Evolutionary conservation across 1,140 invertebrate genomes (phyloP).

Genomic region (Parasteatoda tepidariorum): DNA sequence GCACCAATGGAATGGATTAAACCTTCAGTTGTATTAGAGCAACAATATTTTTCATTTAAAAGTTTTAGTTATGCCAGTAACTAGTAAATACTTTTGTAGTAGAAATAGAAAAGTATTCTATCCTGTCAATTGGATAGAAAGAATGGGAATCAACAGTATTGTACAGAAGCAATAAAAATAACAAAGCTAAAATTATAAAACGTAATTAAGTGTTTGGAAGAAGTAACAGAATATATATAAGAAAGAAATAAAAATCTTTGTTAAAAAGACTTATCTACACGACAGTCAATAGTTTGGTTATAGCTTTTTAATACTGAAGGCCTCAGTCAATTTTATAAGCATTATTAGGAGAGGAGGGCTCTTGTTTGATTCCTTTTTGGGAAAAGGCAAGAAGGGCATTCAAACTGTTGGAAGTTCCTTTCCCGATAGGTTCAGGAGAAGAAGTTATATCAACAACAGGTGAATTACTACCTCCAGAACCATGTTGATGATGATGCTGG

Average conservation of each 20-base stretch:
- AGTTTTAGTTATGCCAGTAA: slow-evolving; percentile 47
- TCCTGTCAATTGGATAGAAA: slow-evolving; percentile 5
- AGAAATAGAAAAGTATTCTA: slow-evolving; percentile 43
- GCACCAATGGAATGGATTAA: slow-evolving; percentile 59
- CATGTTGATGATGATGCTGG: slow-evolving; percentile 46
- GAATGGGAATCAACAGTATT: slow-evolving; percentile 37
- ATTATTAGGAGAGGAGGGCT: slow-evolving; percentile 60
- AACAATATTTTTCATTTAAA: slow-evolving; percentile 54
- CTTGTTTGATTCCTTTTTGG: slow-evolving; percentile 62
- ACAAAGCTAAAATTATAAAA: slow-evolving; percentile 56
- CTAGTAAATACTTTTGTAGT: slow-evolving; percentile 57
- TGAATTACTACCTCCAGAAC: slow-evolving; percentile 48
- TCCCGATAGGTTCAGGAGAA: slow-evolving; percentile 50
- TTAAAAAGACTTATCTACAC: slow-evolving; percentile 55
- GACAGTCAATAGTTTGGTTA: slow-evolving; percentile 52
- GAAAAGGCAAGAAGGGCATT: slow-evolving; percentile 61
- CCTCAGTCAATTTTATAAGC: slow-evolving; percentile 59
- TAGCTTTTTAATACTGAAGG: slow-evolving; percentile 59
- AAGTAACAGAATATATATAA: slow-evolving; percentile 44
- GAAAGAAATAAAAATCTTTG: slow-evolving; percentile 46
- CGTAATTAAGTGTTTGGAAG: slow-evolving; percentile 44
- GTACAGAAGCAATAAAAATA: slow-evolving; percentile 53
- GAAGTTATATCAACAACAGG: slow-evolving; percentile 51
- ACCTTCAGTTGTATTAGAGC: slow-evolving; percentile 38
- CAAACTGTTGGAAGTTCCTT: slow-evolving; percentile 59